Evolutionary conservation across 2,888 invertebrate species (phyloP), one percentile per base, ranked within the genome.

Genomic region (Nysson spinosus): DNA sequence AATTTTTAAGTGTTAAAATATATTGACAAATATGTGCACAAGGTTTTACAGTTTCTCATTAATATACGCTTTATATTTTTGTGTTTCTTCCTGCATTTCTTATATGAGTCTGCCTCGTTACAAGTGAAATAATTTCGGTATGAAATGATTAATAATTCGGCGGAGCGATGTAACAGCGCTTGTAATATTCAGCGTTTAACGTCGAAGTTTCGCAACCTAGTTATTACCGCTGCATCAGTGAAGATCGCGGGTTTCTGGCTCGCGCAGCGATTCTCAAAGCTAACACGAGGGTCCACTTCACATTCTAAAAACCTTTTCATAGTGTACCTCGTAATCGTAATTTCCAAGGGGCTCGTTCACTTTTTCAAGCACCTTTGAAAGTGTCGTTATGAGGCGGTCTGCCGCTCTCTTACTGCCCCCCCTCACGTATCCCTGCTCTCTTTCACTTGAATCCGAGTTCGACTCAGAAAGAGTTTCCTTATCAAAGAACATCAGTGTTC

Each of bases 211-310:
- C 49, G 43, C 49, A 32, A 46, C 30, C 43, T 52, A 64, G 61
- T 75, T 72, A 64, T 73, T 61, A 61, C 34, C 56, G 43, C 32
- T 37, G 47, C 69, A 57, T 37, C 67, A 54, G 24, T 34, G 43
- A 47, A 28, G 32, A 42, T 12, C 34, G 37, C 32, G 4, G 40
- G 28, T 30, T n/a, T 55, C 32, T 58, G 26, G 46, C 17, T n/a
- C 20, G 61, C 34, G 46, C 58, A 66, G 54, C 55, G 66, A 62
- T 72, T 58, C 74, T 58, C 72, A 70, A 42, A 46, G 54, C 28
- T 20, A 30, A 56, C 50, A 28, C 28, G 35, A 56, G 52, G 20
- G 19, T 7, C 40, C 26, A 16, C 57, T 57, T 22, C 16, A 14
- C 44, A 19, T 55, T 34, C 34, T 28, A 34, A 34, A 50, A 65